These are phyloP conservation scores for Synergus laeviventris DNA, from an alignment of 2,888 invertebrate genomes.

Conservation along the genomic window DNA sequence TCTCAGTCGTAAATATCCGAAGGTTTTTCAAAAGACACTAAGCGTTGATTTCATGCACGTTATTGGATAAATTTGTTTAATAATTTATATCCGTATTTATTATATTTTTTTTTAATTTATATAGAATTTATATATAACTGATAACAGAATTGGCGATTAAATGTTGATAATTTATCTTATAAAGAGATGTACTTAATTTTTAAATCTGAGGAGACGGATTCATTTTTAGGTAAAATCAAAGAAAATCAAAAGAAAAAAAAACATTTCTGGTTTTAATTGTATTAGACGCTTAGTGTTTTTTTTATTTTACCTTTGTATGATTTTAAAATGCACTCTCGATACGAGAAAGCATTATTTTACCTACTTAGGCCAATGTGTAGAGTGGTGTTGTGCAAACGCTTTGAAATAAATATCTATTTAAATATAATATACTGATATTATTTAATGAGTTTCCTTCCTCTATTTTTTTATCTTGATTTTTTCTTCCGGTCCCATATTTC, in stretches of 20 bases:
- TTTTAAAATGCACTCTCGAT: slow-evolving; percentile 26
- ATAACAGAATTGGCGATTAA: neutral
- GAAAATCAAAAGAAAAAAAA: slow-evolving; percentile 7
- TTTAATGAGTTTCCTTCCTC: neutral
- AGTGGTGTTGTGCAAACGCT: slow-evolving; percentile 69
- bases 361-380: slow-evolving; percentile 67
- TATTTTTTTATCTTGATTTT: neutral
- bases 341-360: slow-evolving; percentile 62
- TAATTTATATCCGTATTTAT: neutral
- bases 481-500: neutral
- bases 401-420: slow-evolving; percentile 70
- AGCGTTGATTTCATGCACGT: neutral
- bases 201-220: neutral
- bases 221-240: neutral
- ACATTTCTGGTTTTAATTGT: slow-evolving; percentile 30
- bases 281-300: slow-evolving; percentile 10
- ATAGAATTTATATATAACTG: neutral
- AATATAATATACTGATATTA: slow-evolving; percentile 52
- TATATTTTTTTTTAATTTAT: neutral
- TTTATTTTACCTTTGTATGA: slow-evolving; percentile 15
- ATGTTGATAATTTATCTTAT: neutral
- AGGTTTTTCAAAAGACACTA: slow-evolving; percentile 38
- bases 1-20: slow-evolving; percentile 35
- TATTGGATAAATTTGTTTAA: neutral
- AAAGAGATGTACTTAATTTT: neutral